Evolutionary conservation across 1,140 invertebrate species (phyloP).

Genomic region (Venturia canescens): DNA sequence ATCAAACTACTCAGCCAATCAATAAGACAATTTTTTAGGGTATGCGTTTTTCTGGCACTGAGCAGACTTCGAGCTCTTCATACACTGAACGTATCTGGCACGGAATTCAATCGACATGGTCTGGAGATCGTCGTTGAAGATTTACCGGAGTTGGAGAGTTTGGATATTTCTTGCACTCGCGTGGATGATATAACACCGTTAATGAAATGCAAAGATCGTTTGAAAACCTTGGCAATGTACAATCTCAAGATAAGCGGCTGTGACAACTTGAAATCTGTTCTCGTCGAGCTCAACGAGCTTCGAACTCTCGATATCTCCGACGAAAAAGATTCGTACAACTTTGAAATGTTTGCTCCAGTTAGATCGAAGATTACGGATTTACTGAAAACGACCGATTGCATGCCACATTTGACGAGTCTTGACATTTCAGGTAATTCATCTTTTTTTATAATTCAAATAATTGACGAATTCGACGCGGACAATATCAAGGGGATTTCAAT

Average conservation of each 20-base stretch:
- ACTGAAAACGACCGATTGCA: slow-evolving; percentile 74
- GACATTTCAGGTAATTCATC: slow-evolving; percentile 82
- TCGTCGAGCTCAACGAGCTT: slow-evolving; percentile 80
- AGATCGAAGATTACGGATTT: slow-evolving; percentile 76
- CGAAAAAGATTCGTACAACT: slow-evolving; percentile 77
- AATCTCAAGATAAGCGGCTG: slow-evolving; percentile 79
- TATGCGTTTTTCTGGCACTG: slow-evolving; percentile 77
- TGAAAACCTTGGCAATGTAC: slow-evolving; percentile 82
- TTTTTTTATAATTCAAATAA: slow-evolving; percentile 15
- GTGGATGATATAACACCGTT: slow-evolving; percentile 84
- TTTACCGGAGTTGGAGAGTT: slow-evolving; percentile 81
- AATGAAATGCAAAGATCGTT: slow-evolving; percentile 79
- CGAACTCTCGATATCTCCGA: slow-evolving; percentile 83
- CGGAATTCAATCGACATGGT: slow-evolving; percentile 84
- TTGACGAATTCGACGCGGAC: neutral
- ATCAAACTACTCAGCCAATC: slow-evolving; percentile 15
- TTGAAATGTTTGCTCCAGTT: slow-evolving; percentile 73
- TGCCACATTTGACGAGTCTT: slow-evolving; percentile 81
- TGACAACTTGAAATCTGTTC: slow-evolving; percentile 77
- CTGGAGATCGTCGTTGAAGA: slow-evolving; percentile 85
- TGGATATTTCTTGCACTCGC: slow-evolving; percentile 85
- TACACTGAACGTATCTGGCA: slow-evolving; percentile 84
- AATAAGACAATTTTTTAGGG: slow-evolving; percentile 60
- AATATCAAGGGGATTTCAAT: neutral
- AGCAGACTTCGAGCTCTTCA: slow-evolving; percentile 81